Percentiles rank a stretch among this genome's conserved stretches.
These are phyloP conservation scores for Pogonomyrmex californicus DNA, from an alignment of 1,140 invertebrate species.

Conservation along the genomic window DNA sequence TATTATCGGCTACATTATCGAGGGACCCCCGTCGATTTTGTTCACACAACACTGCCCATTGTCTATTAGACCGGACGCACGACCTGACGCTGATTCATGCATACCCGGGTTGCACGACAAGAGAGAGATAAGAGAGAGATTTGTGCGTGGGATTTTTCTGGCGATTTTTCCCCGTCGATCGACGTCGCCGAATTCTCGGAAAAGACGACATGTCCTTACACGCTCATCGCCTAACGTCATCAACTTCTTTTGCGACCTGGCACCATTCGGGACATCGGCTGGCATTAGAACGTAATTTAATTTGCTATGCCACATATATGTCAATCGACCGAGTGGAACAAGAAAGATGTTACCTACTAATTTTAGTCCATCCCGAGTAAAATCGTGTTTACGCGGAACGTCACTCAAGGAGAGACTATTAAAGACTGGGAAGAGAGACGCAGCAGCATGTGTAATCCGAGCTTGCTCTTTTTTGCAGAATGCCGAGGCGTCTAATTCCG, in stretches of 20 bases:
- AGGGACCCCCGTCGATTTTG: conserved; percentile 79
- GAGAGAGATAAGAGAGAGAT: conserved; percentile 25
- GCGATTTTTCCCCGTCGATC: too few species aligned
- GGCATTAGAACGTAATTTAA: neutral
- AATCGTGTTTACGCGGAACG: neutral
- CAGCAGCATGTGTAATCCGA: neutral
- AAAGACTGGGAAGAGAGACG: neutral
- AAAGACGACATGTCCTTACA: conserved; percentile 31
- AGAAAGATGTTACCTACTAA: neutral
- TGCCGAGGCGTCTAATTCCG: neutral
- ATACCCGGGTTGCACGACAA: neutral
- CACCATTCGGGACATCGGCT: conserved; percentile 24
- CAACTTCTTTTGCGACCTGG: conserved; percentile 6
- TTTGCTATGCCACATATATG: neutral
- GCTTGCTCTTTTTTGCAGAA: neutral
- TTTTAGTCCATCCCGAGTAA: neutral
- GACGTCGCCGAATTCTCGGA: conserved; percentile 5
- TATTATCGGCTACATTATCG: conserved; percentile 67
- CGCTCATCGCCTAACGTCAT: conserved; percentile 38
- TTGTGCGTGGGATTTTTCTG: conserved; percentile 10
- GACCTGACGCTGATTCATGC: conserved; percentile 62
- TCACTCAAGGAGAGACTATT: neutral
- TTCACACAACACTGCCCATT: conserved; percentile 84
- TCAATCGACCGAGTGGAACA: neutral
- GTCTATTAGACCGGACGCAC: conserved; percentile 77